phyloP scores from a whole-genome alignment of 2,113 vertebrate genomes.

The Alouatta palliata region DNA sequence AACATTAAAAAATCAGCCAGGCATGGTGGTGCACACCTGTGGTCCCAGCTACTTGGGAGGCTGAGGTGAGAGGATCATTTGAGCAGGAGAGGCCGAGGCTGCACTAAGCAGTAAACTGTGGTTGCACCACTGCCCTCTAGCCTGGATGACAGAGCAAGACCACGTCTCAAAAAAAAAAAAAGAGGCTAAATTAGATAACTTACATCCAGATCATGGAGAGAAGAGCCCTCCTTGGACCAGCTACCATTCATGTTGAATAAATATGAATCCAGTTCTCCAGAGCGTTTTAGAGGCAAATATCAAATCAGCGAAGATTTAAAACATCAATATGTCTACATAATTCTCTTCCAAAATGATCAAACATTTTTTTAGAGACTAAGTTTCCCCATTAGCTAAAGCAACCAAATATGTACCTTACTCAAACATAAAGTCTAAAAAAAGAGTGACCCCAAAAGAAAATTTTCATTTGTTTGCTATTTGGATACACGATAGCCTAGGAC shows the following conservation, averaged over 20 bases:
- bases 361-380: background rate
- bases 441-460: background rate
- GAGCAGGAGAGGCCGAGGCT: too few relatives aligned
- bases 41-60: too few relatives aligned
- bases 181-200: background rate
- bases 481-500: background rate
- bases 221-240: background rate
- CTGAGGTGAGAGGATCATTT: too few relatives aligned
- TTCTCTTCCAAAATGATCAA: constrained; percentile 47
- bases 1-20: too few relatives aligned
- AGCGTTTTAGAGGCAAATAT: constrained; percentile 35
- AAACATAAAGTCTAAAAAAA: constrained; percentile 15
- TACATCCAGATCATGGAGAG: background rate
- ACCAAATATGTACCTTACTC: background rate
- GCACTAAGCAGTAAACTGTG: too few relatives aligned
- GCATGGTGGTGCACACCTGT: too few relatives aligned
- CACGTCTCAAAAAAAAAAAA: too few relatives aligned
- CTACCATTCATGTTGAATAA: background rate
- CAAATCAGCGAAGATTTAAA: constrained; percentile 36
- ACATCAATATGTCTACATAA: constrained; percentile 40
- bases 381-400: constrained; percentile 26
- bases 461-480: background rate
- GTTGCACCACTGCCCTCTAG: too few relatives aligned
- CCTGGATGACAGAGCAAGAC: too few relatives aligned
- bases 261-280: background rate